Evolutionary conservation across 1,140 invertebrate species (phyloP).

Genomic region (Meloidogyne hapla): DNA sequence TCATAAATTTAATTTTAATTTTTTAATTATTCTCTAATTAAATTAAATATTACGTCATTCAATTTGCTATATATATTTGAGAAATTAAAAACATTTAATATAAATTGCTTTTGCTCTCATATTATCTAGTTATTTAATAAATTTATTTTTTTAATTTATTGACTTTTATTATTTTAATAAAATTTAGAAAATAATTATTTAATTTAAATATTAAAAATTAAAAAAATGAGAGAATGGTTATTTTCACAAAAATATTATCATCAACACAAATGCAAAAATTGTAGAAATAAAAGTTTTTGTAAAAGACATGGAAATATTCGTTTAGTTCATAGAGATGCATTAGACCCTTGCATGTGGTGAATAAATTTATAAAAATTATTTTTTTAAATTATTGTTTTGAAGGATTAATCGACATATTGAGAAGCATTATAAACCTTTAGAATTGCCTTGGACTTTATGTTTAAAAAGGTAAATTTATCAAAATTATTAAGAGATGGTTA

Average conservation of each 20-base stretch:
- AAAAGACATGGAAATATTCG: conserved; percentile 34
- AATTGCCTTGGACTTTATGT: conserved; percentile 53
- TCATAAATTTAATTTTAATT: no score
- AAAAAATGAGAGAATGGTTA: conserved; percentile 14
- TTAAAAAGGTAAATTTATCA: conserved; percentile 25
- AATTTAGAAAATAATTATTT: background rate
- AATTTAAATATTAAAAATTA: background rate
- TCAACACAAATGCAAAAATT: conserved; percentile 26
- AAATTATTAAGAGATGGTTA: no score
- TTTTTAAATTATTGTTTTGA: conserved; percentile 2
- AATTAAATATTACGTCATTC: no score
- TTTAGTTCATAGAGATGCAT: conserved; percentile 33
- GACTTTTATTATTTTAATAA: background rate
- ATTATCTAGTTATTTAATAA: no score
- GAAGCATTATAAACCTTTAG: conserved; percentile 50
- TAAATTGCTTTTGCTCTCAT: no score
- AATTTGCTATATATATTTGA: no score
- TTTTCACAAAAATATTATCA: background rate
- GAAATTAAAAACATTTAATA: no score
- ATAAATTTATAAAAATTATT: conserved; percentile 5
- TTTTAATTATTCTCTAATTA: no score
- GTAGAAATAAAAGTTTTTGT: conserved; percentile 30
- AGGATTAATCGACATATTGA: conserved; percentile 62
- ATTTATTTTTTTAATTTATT: background rate
- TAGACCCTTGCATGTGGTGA: conserved; percentile 36